These are phyloP conservation scores for Lophius americanus DNA, from an alignment of 2,797 vertebrate genomes.

Conservation along the genomic window DNA sequence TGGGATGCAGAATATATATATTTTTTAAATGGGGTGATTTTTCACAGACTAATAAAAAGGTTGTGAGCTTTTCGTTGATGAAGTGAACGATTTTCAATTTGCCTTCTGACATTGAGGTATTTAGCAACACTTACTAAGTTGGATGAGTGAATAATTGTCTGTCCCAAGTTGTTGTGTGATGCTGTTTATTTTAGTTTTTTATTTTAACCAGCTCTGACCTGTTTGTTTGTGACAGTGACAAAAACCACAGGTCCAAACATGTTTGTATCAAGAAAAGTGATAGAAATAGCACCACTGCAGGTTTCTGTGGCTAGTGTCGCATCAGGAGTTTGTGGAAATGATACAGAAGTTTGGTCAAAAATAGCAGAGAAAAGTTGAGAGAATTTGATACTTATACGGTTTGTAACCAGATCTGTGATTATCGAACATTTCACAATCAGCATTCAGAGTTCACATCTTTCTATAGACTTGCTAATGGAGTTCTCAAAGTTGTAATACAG, in stretches of 20 bases:
- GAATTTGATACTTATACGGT: too few relatives aligned
- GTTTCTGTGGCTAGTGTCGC: conserved; percentile 4
- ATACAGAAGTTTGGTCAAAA: background rate
- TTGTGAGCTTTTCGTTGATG: background rate
- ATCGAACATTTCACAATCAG: background rate
- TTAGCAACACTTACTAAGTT: conserved; percentile 25
- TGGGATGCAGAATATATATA: too few relatives aligned
- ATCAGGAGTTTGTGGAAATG: conserved; percentile 1
- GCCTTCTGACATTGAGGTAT: conserved; percentile 20
- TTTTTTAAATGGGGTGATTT: too few relatives aligned
- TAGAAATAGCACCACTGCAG: conserved; percentile 2
- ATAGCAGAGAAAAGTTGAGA: background rate
- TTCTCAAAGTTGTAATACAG: too few relatives aligned
- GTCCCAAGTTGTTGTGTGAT: conserved; percentile 42
- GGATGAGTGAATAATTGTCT: conserved; percentile 39
- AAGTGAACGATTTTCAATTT: background rate
- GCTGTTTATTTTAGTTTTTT: conserved; percentile 21
- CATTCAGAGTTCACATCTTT: background rate
- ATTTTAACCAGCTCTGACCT: conserved; percentile 21
- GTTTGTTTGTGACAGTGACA: conserved; percentile 39
- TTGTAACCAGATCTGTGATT: background rate
- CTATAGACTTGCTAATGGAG: too few relatives aligned
- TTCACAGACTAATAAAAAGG: too few relatives aligned
- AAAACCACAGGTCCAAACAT: conserved; percentile 43
- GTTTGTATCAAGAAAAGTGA: conserved; percentile 27